A percentile compares a stretch with the other conserved stretches of the same genome.
phyloP scores from a whole-genome alignment of 2,888 invertebrate genomes.

The Luffia ferchaultella region DNA sequence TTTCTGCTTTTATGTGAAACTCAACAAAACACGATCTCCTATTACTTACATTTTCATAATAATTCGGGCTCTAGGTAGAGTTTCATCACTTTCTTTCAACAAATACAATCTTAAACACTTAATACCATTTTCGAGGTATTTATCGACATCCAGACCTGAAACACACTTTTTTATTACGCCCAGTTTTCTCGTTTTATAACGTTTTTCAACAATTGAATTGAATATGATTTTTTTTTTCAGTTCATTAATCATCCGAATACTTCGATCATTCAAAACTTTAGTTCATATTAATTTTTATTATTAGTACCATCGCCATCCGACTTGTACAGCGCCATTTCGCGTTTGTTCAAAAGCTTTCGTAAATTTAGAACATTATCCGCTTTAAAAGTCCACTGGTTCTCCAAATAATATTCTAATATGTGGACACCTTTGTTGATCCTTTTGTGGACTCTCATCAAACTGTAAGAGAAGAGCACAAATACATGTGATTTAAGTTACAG shows the following conservation, averaged over 20 bases:
- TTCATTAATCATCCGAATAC: too few relatives aligned
- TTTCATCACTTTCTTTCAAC: background rate
- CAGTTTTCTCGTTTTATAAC: too few relatives aligned
- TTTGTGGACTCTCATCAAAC: background rate
- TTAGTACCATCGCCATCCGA: background rate
- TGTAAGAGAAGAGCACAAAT: background rate
- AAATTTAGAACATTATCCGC: background rate
- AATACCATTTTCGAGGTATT: background rate
- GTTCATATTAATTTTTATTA: background rate
- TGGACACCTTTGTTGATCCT: background rate
- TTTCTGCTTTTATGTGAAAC: too few relatives aligned
- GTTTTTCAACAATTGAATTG: too few relatives aligned
- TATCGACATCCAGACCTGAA: background rate
- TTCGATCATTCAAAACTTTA: background rate
- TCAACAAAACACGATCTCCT: too few relatives aligned
- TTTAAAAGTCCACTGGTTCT: background rate
- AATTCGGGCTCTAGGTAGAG: background rate
- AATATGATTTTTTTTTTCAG: too few relatives aligned
- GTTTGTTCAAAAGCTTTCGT: background rate
- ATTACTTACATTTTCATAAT: too few relatives aligned
- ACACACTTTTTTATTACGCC: too few relatives aligned
- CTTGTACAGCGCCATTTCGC: background rate
- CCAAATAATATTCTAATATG: background rate
- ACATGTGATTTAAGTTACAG: too few relatives aligned
- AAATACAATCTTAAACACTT: background rate